These are phyloP conservation scores for Clarias fuscus DNA, from an alignment of 2,797 vertebrate species.

Conservation along the genomic window DNA sequence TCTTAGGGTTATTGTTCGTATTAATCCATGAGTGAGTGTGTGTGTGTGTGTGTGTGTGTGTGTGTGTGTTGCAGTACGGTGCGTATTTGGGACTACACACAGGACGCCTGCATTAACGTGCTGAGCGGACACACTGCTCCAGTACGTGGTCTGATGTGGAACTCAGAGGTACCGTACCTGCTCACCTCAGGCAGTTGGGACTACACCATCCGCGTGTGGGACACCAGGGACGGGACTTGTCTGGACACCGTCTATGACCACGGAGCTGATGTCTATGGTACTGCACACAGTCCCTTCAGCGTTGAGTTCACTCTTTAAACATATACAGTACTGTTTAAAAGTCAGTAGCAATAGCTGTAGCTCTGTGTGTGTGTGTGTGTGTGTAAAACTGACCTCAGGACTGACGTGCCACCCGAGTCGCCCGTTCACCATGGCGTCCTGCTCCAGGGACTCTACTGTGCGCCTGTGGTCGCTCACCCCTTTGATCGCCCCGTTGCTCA, in stretches of 20 bases:
- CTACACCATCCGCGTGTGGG: conserved; percentile 94
- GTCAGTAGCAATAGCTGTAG: not conserved
- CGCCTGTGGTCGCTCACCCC: conserved; percentile 92
- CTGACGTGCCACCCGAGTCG: conserved; percentile 89
- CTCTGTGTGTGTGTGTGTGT: not conserved
- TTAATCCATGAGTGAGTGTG: too few relatives aligned
- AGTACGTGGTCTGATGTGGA: conserved; percentile 95
- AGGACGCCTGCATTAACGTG: conserved; percentile 91
- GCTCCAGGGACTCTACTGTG: conserved; percentile 95
- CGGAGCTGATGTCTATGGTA: conserved; percentile 97
- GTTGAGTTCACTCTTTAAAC: too few relatives aligned
- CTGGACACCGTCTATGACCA: conserved; percentile 92
- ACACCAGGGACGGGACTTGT: conserved; percentile 91
- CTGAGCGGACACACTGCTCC: conserved; percentile 91
- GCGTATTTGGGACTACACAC: conserved; percentile 96
- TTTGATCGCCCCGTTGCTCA: conserved; percentile 84
- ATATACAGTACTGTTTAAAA: not conserved
- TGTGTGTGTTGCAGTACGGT: conserved; percentile 81
- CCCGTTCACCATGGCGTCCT: conserved; percentile 96
- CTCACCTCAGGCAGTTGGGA: conserved; percentile 96
- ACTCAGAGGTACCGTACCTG: conserved; percentile 93
- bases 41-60: conserved; percentile 8
- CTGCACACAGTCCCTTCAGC: not conserved
- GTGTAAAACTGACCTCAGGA: conserved; percentile 68
- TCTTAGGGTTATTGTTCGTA: not conserved